Conservation (phyloP, 64 coral and sea anemone species). For the Pocillopora verrucosa region DNA sequence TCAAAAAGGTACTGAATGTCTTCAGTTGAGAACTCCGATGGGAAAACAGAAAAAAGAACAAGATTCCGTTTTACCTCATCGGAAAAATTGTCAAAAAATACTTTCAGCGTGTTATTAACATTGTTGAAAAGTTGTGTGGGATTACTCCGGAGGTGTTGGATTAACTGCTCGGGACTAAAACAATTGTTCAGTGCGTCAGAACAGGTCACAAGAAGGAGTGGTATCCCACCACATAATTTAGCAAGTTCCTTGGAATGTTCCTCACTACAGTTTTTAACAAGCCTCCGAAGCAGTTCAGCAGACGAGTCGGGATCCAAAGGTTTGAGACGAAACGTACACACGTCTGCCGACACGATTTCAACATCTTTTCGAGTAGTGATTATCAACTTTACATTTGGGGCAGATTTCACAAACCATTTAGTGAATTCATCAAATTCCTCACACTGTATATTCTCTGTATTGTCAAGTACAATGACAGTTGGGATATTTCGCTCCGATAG, state of each 20-base stretch:
- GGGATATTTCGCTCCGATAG: no score
- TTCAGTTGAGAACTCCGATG: not conserved
- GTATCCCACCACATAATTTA: conserved; percentile 22
- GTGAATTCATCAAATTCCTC: not conserved
- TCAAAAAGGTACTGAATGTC: not conserved
- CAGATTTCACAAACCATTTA: not conserved
- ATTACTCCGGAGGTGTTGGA: not conserved
- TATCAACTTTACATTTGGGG: not conserved
- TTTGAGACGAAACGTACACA: not conserved
- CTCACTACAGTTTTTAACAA: no score
- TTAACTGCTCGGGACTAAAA: not conserved
- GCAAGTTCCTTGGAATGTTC: no score
- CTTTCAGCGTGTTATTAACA: not conserved
- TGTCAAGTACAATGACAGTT: no score
- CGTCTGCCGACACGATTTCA: not conserved
- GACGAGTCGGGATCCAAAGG: no score
- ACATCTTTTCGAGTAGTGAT: conserved; percentile 21
- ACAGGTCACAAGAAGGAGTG: not conserved
- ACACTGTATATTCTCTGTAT: no score
- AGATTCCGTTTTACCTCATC: not conserved
- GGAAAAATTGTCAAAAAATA: not conserved
- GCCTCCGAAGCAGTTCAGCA: no score
- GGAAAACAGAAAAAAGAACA: not conserved
- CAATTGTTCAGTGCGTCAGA: not conserved
- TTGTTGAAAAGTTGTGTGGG: not conserved